These are phyloP conservation scores for Erythrocercus mccallii DNA, from an alignment of 2,113 vertebrate species.

Conservation along the genomic window DNA sequence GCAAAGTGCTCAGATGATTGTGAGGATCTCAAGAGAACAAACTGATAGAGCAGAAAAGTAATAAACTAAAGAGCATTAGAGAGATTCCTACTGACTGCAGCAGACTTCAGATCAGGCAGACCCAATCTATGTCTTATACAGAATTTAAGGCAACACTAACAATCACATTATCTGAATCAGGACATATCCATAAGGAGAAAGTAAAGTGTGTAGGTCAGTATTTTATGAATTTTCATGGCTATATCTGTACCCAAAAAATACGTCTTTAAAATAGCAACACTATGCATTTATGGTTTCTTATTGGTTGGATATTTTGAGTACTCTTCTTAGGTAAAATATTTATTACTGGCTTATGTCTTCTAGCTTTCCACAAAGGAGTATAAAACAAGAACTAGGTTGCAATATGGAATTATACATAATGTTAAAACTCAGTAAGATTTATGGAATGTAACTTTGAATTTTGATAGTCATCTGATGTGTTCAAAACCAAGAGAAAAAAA, in stretches of 20 bases:
- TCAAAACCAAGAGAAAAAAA: background rate
- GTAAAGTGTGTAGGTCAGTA: background rate
- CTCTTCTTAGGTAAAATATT: background rate
- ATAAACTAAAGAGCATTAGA: background rate
- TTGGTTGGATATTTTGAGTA: background rate
- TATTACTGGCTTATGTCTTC: background rate
- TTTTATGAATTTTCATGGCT: background rate
- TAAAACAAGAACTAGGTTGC: background rate
- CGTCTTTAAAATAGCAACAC: background rate
- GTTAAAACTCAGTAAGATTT: background rate
- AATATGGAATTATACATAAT: background rate
- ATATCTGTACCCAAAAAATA: background rate
- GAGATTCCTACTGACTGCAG: background rate
- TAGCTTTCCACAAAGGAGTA: background rate
- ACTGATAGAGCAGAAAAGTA: background rate
- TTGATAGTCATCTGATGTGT: background rate
- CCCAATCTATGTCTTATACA: background rate
- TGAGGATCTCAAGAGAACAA: background rate
- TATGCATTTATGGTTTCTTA: background rate
- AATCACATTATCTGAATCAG: background rate
- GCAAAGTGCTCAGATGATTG: background rate
- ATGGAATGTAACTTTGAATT: background rate
- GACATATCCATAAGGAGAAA: background rate
- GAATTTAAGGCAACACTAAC: background rate
- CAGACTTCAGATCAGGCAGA: background rate